phyloP scores from a whole-genome alignment of 2,113 vertebrate species.

The Malurus melanocephalus region DNA sequence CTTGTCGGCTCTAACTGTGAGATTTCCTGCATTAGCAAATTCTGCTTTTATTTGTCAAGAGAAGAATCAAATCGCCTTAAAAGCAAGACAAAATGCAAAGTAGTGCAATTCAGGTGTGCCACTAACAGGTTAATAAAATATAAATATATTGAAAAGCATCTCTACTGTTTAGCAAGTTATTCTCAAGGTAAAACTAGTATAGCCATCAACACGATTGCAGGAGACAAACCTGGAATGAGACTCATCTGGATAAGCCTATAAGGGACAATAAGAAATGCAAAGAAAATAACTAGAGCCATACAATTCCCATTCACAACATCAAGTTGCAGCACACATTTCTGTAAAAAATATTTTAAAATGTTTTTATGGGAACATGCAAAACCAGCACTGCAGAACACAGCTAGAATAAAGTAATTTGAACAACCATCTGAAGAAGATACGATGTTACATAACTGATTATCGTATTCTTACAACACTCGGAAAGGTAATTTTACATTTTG shows the following conservation, averaged over 20 bases:
- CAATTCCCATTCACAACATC: background rate
- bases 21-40: background rate
- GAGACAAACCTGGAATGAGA: slow-evolving; percentile 1
- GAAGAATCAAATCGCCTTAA: background rate
- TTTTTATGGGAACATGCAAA: background rate
- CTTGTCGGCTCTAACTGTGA: background rate
- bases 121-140: background rate
- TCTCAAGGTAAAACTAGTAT: background rate
- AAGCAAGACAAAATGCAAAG: background rate
- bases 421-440: background rate
- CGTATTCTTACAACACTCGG: background rate
- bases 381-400: background rate
- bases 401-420: background rate
- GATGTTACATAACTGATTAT: background rate
- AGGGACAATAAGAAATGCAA: background rate
- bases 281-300: background rate
- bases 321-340: background rate
- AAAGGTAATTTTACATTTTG: background rate
- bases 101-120: background rate
- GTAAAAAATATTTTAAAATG: background rate
- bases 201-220: background rate
- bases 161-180: background rate
- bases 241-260: background rate
- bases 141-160: background rate
- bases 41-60: background rate